phyloP scores from a whole-genome alignment of 2,113 vertebrate species.

The Mola mola region DNA sequence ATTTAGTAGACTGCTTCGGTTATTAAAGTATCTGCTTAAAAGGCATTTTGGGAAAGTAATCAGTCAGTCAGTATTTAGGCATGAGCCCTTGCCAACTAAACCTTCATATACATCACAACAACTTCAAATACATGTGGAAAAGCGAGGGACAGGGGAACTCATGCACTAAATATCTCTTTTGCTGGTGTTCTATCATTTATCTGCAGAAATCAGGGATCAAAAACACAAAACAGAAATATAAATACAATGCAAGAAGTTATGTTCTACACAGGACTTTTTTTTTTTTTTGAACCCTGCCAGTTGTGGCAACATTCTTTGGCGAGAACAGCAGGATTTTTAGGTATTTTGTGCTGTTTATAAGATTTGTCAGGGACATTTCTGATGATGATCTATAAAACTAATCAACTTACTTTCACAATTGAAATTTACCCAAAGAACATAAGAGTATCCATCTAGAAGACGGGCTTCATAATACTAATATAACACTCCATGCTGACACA shows the following conservation, averaged over 20 bases:
- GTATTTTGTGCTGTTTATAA: constrained; percentile 6
- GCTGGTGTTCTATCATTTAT: constrained; percentile 37
- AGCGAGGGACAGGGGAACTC: constrained; percentile 25
- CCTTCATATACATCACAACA: constrained; percentile 24
- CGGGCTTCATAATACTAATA: constrained; percentile 17
- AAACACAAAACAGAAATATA: constrained; percentile 46
- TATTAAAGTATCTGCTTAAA: constrained; percentile 34
- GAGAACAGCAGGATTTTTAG: constrained; percentile 20
- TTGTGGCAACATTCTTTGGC: constrained; percentile 44
- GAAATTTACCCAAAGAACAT: too few species aligned
- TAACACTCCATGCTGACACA: constrained; percentile 4
- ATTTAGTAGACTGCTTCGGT: constrained; percentile 12
- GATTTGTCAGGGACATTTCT: too few species aligned
- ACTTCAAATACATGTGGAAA: constrained; percentile 38
- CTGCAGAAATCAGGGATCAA: constrained; percentile 42
- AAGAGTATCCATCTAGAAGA: too few species aligned
- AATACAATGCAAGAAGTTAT: constrained; percentile 45
- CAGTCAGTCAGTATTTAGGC: constrained; percentile 66
- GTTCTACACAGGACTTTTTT: constrained; percentile 23
- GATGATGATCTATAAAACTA: too few species aligned
- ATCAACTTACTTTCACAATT: too few species aligned
- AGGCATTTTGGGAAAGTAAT: constrained; percentile 56
- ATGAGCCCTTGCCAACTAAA: constrained; percentile 31
- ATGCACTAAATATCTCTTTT: constrained; percentile 16
- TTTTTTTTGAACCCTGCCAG: constrained; percentile 29